These are phyloP conservation scores for Chrysolina americana DNA, from an alignment of 2,888 invertebrate genomes.

Conservation along the genomic window DNA sequence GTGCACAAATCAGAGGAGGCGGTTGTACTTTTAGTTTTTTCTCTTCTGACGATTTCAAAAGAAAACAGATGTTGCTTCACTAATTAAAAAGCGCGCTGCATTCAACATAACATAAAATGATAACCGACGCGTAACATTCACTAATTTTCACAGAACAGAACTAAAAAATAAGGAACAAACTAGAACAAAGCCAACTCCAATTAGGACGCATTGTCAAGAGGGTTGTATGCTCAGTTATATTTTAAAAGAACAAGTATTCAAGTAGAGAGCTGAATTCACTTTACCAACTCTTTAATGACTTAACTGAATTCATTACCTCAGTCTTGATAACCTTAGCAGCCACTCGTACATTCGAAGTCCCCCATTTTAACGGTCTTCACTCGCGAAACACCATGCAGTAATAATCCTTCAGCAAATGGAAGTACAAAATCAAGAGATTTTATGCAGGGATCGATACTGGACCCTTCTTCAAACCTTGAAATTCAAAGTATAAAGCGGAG, in stretches of 20 bases:
- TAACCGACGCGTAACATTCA: conserved; percentile 59
- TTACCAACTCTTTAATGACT: conserved; percentile 58
- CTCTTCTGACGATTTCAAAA: conserved; percentile 60
- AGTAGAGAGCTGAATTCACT: conserved; percentile 59
- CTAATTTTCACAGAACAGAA: conserved; percentile 60
- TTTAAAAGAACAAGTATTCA: conserved; percentile 61
- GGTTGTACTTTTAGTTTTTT: conserved; percentile 56
- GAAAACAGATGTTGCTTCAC: conserved; percentile 67
- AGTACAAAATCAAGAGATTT: conserved; percentile 30
- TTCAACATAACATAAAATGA: conserved; percentile 58
- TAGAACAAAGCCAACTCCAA: conserved; percentile 62
- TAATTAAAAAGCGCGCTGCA: conserved; percentile 67
- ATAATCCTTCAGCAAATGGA: conserved; percentile 39
- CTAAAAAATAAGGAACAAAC: conserved; percentile 59
- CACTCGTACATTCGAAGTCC: conserved; percentile 30
- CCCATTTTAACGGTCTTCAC: conserved; percentile 25
- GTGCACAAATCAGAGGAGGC: conserved; percentile 48
- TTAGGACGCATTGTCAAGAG: conserved; percentile 63
- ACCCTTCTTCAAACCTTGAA: not conserved
- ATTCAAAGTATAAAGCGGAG: not conserved
- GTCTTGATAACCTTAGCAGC: conserved; percentile 37
- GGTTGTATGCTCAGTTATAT: conserved; percentile 60
- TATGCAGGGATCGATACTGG: conserved; percentile 20
- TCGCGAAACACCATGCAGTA: conserved; percentile 14
- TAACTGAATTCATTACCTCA: conserved; percentile 59